Conservation (phyloP, 2,797 vertebrate species). For the Sebastolobus alascanus region DNA sequence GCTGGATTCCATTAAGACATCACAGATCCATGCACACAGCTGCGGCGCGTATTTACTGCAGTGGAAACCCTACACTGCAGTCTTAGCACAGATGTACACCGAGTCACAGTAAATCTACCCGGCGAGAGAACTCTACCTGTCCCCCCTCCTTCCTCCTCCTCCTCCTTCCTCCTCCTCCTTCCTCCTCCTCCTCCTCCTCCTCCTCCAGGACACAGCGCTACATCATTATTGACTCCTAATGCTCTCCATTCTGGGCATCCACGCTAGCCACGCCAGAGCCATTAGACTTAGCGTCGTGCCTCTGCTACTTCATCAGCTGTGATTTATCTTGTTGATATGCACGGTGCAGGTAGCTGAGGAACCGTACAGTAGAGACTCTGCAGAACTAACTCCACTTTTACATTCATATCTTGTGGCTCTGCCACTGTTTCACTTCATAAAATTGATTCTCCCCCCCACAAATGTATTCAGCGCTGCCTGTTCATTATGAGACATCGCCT, state of each 20-base stretch:
- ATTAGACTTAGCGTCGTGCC: constrained; percentile 57
- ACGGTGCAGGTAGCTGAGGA: constrained; percentile 50
- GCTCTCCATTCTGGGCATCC: constrained; percentile 47
- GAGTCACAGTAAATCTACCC: constrained; percentile 66
- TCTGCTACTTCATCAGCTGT: constrained; percentile 66
- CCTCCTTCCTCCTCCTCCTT: background rate
- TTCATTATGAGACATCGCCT: constrained; percentile 68
- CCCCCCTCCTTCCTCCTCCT: constrained; percentile 1
- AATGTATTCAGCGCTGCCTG: constrained; percentile 67
- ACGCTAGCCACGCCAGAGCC: constrained; percentile 58
- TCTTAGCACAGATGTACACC: constrained; percentile 62
- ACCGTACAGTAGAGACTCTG: constrained; percentile 28
- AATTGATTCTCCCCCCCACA: constrained; percentile 66
- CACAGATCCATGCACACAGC: constrained; percentile 63
- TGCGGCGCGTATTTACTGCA: constrained; percentile 65
- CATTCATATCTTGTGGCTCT: constrained; percentile 50
- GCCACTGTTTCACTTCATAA: constrained; percentile 64
- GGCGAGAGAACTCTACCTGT: constrained; percentile 49
- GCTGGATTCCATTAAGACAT: constrained; percentile 74
- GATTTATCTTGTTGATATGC: constrained; percentile 77
- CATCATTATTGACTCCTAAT: constrained; percentile 79
- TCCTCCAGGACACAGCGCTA: constrained; percentile 54
- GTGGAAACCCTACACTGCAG: constrained; percentile 52
- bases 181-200: constrained; percentile 18
- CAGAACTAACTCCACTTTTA: constrained; percentile 43